Evolutionary conservation across 92 coral and sea anemone species (phyloP).

Genomic region (Palythoa grandiflora): DNA sequence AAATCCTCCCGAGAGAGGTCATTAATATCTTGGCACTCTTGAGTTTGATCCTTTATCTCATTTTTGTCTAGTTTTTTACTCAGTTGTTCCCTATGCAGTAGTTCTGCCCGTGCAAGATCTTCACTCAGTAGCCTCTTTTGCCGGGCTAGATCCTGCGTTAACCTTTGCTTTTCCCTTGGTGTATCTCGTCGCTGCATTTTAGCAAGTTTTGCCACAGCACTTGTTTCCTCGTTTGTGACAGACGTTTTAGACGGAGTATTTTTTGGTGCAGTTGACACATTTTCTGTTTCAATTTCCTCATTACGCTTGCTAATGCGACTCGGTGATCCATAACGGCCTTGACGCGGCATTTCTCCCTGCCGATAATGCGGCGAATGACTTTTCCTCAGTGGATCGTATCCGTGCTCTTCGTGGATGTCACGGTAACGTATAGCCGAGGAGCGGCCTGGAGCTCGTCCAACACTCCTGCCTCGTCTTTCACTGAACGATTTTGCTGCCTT

Average conservation of each 20-base stretch:
- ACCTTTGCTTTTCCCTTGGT: conserved; percentile 97
- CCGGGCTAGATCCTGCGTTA: conserved; percentile 97
- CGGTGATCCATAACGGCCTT: conserved; percentile 68
- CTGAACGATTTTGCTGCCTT: conserved; percentile 67
- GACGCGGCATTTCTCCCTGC: conserved; percentile 67
- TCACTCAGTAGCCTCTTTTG: conserved; percentile 93
- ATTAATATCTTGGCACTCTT: conserved; percentile 48
- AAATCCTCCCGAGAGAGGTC: conserved; percentile 47
- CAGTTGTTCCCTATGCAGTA: conserved; percentile 82
- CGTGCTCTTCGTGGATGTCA: conserved; percentile 68
- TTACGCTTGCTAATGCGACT: conserved; percentile 53
- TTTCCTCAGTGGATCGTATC: conserved; percentile 56
- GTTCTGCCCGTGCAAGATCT: conserved; percentile 95
- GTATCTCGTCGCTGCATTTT: conserved; percentile 86
- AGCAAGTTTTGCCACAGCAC: conserved; percentile 41
- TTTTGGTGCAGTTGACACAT: conserved; percentile 48
- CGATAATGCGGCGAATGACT: conserved; percentile 52
- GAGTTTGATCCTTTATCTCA: conserved; percentile 53
- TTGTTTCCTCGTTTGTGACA: conserved; percentile 41
- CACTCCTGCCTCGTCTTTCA: conserved; percentile 74
- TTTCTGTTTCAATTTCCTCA: conserved; percentile 48
- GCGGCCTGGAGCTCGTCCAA: conserved; percentile 76
- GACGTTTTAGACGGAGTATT: conserved; percentile 40
- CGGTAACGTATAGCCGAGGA: conserved; percentile 68
- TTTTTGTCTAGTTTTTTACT: conserved; percentile 60